phyloP scores from a whole-genome alignment of 2,797 vertebrate genomes.

The Labeo calbasu region DNA sequence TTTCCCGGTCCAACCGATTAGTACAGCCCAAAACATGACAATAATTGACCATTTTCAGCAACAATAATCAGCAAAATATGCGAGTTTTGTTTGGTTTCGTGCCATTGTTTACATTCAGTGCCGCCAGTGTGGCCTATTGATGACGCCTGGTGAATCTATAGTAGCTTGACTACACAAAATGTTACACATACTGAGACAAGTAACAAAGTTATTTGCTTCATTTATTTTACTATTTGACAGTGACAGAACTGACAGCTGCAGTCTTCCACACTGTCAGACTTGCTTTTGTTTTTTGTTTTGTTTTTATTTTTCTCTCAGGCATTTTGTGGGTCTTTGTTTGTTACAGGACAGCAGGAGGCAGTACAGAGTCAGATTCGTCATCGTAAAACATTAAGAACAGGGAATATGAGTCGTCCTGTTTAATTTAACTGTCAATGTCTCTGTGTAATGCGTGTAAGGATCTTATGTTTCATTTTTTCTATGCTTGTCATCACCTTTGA shows the following conservation, averaged over 20 bases:
- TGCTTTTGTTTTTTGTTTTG: not conserved
- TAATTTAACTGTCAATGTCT: not conserved
- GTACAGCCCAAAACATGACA: too few species aligned
- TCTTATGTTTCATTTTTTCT: not conserved
- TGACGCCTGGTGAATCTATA: not conserved
- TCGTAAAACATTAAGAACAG: not conserved
- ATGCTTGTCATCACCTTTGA: not conserved
- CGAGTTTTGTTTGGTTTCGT: too few species aligned
- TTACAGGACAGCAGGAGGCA: conserved; percentile 4
- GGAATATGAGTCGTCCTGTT: not conserved
- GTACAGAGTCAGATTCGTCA: not conserved
- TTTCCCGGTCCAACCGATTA: too few species aligned
- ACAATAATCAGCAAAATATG: too few species aligned
- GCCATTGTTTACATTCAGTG: too few species aligned
- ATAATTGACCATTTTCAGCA: too few species aligned
- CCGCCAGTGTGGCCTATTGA: too few species aligned
- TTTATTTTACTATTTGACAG: not conserved
- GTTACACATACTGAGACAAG: not conserved
- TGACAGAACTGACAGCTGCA: not conserved
- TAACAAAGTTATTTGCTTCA: not conserved
- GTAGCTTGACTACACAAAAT: not conserved
- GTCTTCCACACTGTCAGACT: not conserved
- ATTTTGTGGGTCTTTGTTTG: not conserved
- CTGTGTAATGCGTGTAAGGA: not conserved
- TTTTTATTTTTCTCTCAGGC: not conserved